A percentile compares a stretch with the other conserved stretches of the same genome.
Evolutionary conservation across 2,797 vertebrate species (phyloP).

Genomic region (Channa striata): DNA sequence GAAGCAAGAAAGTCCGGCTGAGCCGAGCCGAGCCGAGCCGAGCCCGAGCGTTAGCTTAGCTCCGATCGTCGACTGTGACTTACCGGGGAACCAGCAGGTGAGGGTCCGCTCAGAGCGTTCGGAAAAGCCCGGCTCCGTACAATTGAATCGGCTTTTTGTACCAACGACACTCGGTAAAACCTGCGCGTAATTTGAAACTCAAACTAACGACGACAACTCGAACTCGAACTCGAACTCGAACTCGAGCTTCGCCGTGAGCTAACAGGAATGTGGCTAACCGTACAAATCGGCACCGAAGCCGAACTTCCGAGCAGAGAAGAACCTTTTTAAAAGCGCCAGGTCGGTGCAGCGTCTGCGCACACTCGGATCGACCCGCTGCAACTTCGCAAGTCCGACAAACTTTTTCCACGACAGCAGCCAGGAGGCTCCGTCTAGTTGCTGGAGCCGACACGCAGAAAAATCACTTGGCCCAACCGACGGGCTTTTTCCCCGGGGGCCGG

Average conservation of each 20-base stretch:
- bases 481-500: background rate
- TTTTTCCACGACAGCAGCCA: slow-evolving; percentile 58
- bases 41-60: background rate
- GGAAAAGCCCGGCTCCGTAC: too few relatives aligned
- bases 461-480: slow-evolving; percentile 12
- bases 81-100: too few relatives aligned
- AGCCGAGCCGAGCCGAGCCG: background rate
- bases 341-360: background rate
- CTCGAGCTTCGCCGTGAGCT: slow-evolving; percentile 42
- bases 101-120: too few relatives aligned
- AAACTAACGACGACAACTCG: too few relatives aligned
- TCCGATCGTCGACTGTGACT: too few relatives aligned
- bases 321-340: too few relatives aligned
- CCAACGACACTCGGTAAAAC: background rate
- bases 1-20: too few relatives aligned
- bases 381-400: slow-evolving; percentile 42
- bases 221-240: too few relatives aligned
- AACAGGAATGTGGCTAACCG: slow-evolving; percentile 48
- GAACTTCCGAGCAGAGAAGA: too few relatives aligned
- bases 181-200: background rate
- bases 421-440: slow-evolving; percentile 60
- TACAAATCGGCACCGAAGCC: background rate
- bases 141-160: too few relatives aligned
- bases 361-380: too few relatives aligned
- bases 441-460: slow-evolving; percentile 35